Evolutionary conservation across 2,888 invertebrate genomes (phyloP), one percentile per base, ranked within the genome.

Genomic region (Stegophylla sp.): DNA sequence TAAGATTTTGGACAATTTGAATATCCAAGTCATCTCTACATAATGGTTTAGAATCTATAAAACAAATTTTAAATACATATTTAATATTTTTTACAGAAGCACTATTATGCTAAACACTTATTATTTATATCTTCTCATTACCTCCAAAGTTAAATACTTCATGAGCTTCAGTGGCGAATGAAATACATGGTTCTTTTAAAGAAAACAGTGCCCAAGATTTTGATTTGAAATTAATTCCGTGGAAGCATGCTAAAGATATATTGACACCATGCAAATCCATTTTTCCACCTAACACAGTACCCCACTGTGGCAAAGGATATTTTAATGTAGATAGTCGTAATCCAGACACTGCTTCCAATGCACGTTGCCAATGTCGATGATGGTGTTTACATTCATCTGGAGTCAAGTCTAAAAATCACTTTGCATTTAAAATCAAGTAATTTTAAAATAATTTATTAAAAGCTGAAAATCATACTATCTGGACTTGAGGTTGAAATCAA

Each of bases 201-300:
- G 95, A 96, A 87, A 98, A 98, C 83, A 98, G 87, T 9, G 97
- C 97, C 97, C 98, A 98, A 1, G 94, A 95, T 87, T 97, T 97
- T 81, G 96, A 92, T 85, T 96, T 95, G 87, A 98, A 96, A 88
- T 97, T 97, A 86, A 96, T 94, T 51, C 98, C 98, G 87, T 98
- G 97, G 89, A 98, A 98, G 87, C 98, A 98, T 4, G 97, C 97
- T 83, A 98, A 88, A 9, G 97, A 96, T 82, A 98, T 94, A 87
- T 97, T 95, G 83, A 92, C 93, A 56, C 94, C 94, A 87, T 94
- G 92, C 84, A 96, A 87, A 87, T 97, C 92, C 91, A 97, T 91
- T 66, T 94, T 94, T 73, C 95, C 94, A 43, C 96, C 96, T 0
- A 95, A 88, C 17, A 95, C 92, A 34, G 94, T 93, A 83, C 96